Percentiles rank a stretch among this genome's conserved stretches.
phyloP scores from a whole-genome alignment of 2,888 invertebrate species.

The Hydraecia micacea region DNA sequence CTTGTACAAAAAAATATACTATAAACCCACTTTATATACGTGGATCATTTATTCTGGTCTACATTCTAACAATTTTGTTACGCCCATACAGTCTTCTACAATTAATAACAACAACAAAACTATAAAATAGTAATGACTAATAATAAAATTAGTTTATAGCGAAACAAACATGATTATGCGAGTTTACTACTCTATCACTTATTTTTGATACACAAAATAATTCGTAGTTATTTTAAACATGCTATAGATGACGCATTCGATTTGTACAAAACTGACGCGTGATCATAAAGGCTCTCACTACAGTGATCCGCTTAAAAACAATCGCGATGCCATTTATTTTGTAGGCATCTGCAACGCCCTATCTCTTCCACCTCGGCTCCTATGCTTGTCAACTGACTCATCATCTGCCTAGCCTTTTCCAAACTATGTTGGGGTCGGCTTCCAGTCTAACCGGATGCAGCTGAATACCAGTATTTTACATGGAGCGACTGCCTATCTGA shows the following conservation, averaged over 20 bases:
- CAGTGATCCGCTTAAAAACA: slow-evolving; percentile 1
- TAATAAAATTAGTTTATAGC: slow-evolving; percentile 38
- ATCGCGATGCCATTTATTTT: neutral
- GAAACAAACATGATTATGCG: slow-evolving; percentile 61
- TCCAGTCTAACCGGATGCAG: too few relatives aligned
- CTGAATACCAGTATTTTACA: too few relatives aligned
- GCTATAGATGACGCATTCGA: slow-evolving; percentile 2
- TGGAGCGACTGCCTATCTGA: too few relatives aligned
- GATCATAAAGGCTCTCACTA: slow-evolving; percentile 1
- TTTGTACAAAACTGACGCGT: slow-evolving; percentile 50
- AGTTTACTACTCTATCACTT: slow-evolving; percentile 28
- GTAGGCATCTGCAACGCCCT: neutral
- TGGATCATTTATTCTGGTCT: neutral
- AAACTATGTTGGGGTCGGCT: too few relatives aligned
- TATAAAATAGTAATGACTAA: slow-evolving; percentile 47
- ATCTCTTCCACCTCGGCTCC: neutral
- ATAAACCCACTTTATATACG: neutral
- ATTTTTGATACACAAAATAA: slow-evolving; percentile 45
- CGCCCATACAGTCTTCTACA: slow-evolving; percentile 27
- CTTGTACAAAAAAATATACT: neutral
- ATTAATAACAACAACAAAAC: slow-evolving; percentile 53
- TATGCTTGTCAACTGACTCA: neutral
- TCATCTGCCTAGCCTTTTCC: too few relatives aligned
- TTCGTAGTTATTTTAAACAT: slow-evolving; percentile 3
- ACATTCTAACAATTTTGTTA: neutral